Evolutionary conservation across 2,888 invertebrate species (phyloP).

Genomic region (Trachelus stipa): DNA sequence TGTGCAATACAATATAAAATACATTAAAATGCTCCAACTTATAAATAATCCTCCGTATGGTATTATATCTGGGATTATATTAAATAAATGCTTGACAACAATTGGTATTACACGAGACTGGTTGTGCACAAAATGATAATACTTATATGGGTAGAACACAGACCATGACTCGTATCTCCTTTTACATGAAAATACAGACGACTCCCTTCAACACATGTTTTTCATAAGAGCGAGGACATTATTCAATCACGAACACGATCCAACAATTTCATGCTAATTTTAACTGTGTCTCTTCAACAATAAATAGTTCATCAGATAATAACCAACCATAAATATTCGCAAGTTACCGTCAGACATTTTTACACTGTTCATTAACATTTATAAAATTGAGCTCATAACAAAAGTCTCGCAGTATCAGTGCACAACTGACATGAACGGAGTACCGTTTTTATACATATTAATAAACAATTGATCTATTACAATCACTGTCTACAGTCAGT

Average conservation of each 20-base stretch:
- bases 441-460: neutral
- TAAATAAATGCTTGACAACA: neutral
- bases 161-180: neutral
- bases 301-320: neutral
- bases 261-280: neutral
- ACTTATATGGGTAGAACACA: neutral
- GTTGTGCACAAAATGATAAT: neutral
- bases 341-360: neutral
- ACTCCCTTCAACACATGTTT: neutral
- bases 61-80: neutral
- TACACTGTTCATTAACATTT: slow-evolving; percentile 5
- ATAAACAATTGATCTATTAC: neutral
- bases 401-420: neutral
- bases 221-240: neutral
- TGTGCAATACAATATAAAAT: neutral
- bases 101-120: neutral
- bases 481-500: neutral
- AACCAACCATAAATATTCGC: neutral
- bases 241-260: no score
- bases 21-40: neutral
- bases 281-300: slow-evolving; percentile 1
- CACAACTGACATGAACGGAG: neutral
- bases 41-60: neutral
- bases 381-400: slow-evolving; percentile 10
- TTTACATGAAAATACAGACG: neutral